phyloP scores from a whole-genome alignment of 2,888 invertebrate genomes.

The Platycheirus albimanus region DNA sequence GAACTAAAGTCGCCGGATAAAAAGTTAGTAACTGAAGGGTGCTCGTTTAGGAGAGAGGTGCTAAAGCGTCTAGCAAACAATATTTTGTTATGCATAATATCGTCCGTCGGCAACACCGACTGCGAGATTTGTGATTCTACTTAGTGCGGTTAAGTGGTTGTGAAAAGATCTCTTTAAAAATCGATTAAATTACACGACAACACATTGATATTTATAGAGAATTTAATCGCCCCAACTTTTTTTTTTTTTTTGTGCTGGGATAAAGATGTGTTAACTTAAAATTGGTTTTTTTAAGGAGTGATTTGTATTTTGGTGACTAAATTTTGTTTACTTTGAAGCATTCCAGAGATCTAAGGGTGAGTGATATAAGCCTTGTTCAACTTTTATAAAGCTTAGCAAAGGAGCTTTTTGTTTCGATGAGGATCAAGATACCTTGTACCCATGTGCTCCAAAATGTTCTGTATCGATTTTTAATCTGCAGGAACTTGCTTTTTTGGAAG shows the following conservation, averaged over 20 bases:
- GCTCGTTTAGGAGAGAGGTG: constrained; percentile 59
- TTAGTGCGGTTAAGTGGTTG: constrained; percentile 69
- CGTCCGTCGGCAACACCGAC: neutral
- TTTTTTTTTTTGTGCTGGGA: constrained; percentile 37
- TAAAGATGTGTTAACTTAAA: neutral
- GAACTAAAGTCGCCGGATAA: neutral
- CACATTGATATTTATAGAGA: constrained; percentile 40
- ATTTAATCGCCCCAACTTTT: constrained; percentile 2
- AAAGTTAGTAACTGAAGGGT: constrained; percentile 49
- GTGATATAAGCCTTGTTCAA: constrained; percentile 4
- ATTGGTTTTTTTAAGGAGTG: no score
- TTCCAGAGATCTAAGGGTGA: neutral
- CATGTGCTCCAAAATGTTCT: no score
- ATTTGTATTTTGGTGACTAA: neutral
- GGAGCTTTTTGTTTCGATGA: no score
- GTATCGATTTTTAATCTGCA: no score
- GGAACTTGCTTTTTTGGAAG: no score
- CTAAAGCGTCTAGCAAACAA: constrained; percentile 57
- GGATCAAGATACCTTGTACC: no score
- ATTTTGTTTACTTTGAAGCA: neutral
- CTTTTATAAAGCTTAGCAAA: no score
- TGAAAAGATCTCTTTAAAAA: constrained; percentile 66
- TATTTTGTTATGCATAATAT: constrained; percentile 50
- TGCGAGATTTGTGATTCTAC: constrained; percentile 49
- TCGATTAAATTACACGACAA: constrained; percentile 47